Base-by-base conservation (phyloP, 2,797 vertebrate species). In the Yasuhikotakia modesta region DNA sequence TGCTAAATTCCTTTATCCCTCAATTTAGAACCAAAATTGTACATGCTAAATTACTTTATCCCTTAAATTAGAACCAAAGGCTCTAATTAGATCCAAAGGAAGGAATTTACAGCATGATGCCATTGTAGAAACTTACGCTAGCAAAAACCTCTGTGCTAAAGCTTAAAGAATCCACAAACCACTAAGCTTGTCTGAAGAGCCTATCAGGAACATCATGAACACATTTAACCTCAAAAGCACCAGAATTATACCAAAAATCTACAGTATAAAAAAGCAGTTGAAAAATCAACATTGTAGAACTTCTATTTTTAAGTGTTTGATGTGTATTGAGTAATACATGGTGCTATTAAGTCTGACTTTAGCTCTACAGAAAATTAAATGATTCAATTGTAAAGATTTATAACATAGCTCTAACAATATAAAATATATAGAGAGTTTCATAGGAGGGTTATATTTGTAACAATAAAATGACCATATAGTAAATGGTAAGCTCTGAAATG, bases 291-390 rank as follows among this genome's bases (percentile, higher is more conserved):
- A 43, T 43, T 22, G 43, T 30, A 16, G 8, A 19, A 50, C 21
- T n/a, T 73, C 11, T 43, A 43, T 43, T 43, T 43, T 21, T 24
- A n/a, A 22, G n/a, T 19, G 48, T 46, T n/a, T 58, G 46, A 43
- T 67, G 27, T 68, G 24, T n/a, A 43, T 11, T 21, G 22, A 76
- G 39, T 76, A 32, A 48, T 69, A 39, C 24, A 68, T 35, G 65
- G n/a, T 52, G 69, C 43, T 55, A 70, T 61, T 69, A 69, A 50
- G 24, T 76, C 24, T 14, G 10, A 24, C 65, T 61, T 69, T 43
- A 70, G 27, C 50, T 61, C 6, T 45, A 77, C 43, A 77, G 43
- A 61, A 61, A 77, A 61, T 39, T 2, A 32, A 76, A 77, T 52
- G 2, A 61, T 50, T 60, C 60, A 76, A 70, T 45, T 63, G 27